Conservation (phyloP, 2,797 vertebrate genomes). For the Emydoidea blandingii region DNA sequence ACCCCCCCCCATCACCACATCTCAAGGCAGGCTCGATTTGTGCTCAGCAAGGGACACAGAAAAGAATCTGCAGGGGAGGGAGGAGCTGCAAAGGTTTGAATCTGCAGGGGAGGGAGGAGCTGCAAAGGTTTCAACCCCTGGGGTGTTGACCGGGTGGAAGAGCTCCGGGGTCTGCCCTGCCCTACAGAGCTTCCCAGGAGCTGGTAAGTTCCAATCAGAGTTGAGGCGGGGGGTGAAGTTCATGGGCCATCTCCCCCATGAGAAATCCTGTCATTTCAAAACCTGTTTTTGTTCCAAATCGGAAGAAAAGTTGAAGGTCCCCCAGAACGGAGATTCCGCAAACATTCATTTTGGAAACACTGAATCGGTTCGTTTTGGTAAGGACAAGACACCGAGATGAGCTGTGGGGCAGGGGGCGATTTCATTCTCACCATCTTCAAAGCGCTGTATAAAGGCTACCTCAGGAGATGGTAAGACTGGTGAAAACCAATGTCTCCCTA, state of each 20-base stretch:
- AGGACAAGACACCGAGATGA: background rate
- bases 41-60: background rate
- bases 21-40: background rate
- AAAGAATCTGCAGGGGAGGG: background rate
- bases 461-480: too few relatives aligned
- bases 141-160: too few relatives aligned
- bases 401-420: background rate
- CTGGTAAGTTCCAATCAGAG: background rate
- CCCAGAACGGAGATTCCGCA: background rate
- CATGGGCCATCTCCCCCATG: background rate
- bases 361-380: background rate
- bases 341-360: background rate
- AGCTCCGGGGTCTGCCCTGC: background rate
- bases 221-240: slow-evolving; percentile 50
- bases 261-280: background rate
- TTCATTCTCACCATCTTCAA: background rate
- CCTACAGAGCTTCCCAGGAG: background rate
- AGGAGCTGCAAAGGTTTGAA: background rate
- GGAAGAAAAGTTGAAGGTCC: background rate
- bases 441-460: background rate
- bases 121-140: background rate
- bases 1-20: accelerated
- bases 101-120: background rate
- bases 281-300: background rate
- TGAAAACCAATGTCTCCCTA: too few relatives aligned